Evolutionary conservation across 2,797 vertebrate species (phyloP).

Genomic region (Hoplostethus mediterraneus): DNA sequence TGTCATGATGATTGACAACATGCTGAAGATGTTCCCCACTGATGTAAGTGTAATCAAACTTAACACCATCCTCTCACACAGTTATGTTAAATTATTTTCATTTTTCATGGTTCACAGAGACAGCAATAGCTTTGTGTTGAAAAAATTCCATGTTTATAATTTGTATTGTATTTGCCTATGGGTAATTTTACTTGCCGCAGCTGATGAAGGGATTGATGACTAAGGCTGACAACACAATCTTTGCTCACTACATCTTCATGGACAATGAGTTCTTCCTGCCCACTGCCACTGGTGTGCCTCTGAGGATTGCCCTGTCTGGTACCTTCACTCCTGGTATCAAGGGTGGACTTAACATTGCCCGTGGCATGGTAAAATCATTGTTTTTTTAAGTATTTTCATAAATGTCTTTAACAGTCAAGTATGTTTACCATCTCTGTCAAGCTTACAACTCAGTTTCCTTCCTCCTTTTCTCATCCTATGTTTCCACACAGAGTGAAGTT

Average conservation of each 20-base stretch:
- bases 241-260: slow-evolving; percentile 97
- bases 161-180: not conserved
- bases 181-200: slow-evolving; percentile 71
- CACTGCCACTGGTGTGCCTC: slow-evolving; percentile 90
- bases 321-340: slow-evolving; percentile 90
- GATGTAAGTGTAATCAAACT: slow-evolving; percentile 55
- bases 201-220: slow-evolving; percentile 84
- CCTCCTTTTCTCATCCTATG: not conserved
- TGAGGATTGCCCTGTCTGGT: slow-evolving; percentile 91
- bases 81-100: not conserved
- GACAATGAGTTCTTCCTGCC: slow-evolving; percentile 95
- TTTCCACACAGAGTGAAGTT: slow-evolving; percentile 74
- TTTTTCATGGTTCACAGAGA: not conserved
- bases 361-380: slow-evolving; percentile 76
- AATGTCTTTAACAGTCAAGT: not conserved
- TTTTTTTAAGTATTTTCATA: not conserved
- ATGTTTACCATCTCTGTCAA: not conserved
- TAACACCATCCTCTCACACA: not conserved
- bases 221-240: slow-evolving; percentile 87
- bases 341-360: slow-evolving; percentile 82
- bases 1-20: slow-evolving; percentile 74
- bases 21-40: slow-evolving; percentile 79
- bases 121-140: not conserved
- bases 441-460: not conserved
- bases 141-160: too few species aligned